Evolutionary conservation across 2,797 vertebrate species (phyloP).

Genomic region (Tachyglossus aculeatus): DNA sequence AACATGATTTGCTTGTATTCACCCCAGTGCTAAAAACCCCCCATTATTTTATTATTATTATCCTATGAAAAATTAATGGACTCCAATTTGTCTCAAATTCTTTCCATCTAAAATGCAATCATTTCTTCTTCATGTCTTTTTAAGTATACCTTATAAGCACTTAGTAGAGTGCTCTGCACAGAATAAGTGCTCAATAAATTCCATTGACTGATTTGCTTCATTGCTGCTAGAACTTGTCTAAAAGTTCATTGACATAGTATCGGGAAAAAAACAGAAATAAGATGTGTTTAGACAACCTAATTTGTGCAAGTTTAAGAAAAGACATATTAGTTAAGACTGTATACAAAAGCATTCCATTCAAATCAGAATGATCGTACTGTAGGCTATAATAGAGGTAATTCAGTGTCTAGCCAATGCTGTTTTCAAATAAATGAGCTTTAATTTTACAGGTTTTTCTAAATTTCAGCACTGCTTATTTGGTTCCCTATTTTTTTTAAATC

Average conservation of each 20-base stretch:
- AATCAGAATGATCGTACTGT: conserved; percentile 56
- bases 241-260: conserved; percentile 47
- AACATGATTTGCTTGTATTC: too few relatives aligned
- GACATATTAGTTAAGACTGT: conserved; percentile 16
- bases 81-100: too few relatives aligned
- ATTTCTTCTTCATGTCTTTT: too few relatives aligned
- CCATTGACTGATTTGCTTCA: too few relatives aligned
- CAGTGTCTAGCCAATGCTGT: conserved; percentile 42
- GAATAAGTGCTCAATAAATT: too few relatives aligned
- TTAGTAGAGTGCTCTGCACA: too few relatives aligned
- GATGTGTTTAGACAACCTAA: conserved; percentile 55
- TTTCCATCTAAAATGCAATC: too few relatives aligned
- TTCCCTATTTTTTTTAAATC: conserved; percentile 42
- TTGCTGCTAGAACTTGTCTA: too few relatives aligned
- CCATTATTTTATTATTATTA: too few relatives aligned
- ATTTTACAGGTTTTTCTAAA: conserved; percentile 55
- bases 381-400: conserved; percentile 56
- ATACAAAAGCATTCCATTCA: conserved; percentile 56
- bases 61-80: too few relatives aligned
- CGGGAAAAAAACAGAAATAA: conserved; percentile 52
- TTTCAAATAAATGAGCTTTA: conserved; percentile 57
- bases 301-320: conserved; percentile 57
- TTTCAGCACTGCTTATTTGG: conserved; percentile 8
- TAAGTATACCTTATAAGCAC: too few relatives aligned
- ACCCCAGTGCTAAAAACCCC: too few relatives aligned